phyloP scores from a whole-genome alignment of 2,797 vertebrate species.

The Anableps anableps region DNA sequence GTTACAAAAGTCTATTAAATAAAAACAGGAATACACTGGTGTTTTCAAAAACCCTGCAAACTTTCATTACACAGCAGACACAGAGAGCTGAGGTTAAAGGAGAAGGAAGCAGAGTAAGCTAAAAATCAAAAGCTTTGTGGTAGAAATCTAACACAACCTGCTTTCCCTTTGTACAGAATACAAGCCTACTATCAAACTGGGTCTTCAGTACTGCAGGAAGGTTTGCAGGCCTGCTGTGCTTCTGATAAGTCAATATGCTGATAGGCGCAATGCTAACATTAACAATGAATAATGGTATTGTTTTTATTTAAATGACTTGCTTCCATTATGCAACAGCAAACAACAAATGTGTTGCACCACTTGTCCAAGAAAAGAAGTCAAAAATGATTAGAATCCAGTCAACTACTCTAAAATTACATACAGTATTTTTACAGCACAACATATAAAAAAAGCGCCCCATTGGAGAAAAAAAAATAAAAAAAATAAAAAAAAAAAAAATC shows the following conservation, averaged over 20 bases:
- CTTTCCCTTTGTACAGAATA: background rate
- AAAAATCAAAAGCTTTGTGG: background rate
- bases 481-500: no score
- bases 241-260: background rate
- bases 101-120: constrained; percentile 1
- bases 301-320: background rate
- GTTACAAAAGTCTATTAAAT: background rate
- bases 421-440: background rate
- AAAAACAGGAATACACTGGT: background rate
- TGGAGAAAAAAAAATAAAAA: no score
- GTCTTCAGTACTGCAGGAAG: background rate
- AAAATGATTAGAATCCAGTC: background rate
- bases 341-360: background rate
- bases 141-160: background rate
- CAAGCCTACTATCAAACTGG: background rate
- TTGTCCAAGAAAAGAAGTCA: background rate
- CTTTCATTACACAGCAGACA: background rate
- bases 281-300: background rate
- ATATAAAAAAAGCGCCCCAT: no score
- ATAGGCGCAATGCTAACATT: background rate
- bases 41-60: background rate
- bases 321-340: background rate
- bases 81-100: background rate
- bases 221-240: background rate
- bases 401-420: background rate